Base-by-base conservation (phyloP, 2,888 invertebrate genomes). In the Ceraclea dissimilis region DNA sequence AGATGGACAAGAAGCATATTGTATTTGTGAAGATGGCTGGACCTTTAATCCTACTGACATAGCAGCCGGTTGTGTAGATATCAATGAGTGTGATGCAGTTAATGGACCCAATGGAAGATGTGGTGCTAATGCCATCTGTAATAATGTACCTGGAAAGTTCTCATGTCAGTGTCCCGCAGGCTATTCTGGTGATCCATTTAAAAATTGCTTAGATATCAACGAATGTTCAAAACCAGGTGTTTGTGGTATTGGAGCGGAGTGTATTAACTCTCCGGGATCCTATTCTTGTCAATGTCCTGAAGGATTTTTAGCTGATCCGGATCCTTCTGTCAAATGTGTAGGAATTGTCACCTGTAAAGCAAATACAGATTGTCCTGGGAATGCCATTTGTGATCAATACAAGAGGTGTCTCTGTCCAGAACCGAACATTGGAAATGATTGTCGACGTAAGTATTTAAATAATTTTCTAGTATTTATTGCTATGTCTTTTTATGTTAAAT, bases 21-120 rank as follows among this genome's bases (percentile, higher is more conserved):
- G 94, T 66, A 88, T 93, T 49, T 93, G 93, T 68, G 91, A 94
- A 68, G 90, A 91, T 58, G 94, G 94, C 1, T 94, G 93, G 91
- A 92, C 91, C 1, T 94, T 90, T 68, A 87, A 93, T 72, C 93
- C 94, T 0, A 84, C 80, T 55, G 90, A 94, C 67, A 89, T 94
- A 63, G 82, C 88, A 5, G 91, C 91, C 47, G 94, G 94, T 57
- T 94, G 94, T 68, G 81, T 93, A 58, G 95, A 96, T 72, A 86
- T 96, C 62, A 83, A 96, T 69, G 96, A 96, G 75, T 96, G 96
- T 68, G 90, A 93, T 67, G 72, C 78, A 52, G 72, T 82, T 19
- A 82, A 87, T 62, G 90, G 90, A 22, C 85, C 86, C 1, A 86
- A 82, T 49, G 91, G 92, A 51, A 81, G 86, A 63, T 94, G 94